Base-by-base conservation (phyloP, 2,888 invertebrate genomes). In the Atrina japonica region DNA sequence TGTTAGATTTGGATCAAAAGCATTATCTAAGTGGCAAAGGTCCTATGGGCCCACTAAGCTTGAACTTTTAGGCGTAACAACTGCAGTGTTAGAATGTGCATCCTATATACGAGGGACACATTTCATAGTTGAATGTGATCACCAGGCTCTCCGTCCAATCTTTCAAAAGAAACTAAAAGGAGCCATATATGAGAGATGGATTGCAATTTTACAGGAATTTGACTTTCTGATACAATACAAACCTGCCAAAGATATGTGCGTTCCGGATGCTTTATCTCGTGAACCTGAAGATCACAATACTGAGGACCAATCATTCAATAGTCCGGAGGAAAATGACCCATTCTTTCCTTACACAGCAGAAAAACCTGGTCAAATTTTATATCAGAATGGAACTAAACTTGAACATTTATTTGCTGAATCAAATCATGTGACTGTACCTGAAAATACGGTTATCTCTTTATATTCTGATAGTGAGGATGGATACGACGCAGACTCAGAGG, bases 111-210 rank as follows among this genome's bases (percentile, higher is more conserved):
- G 66, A 27, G 58, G 66, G 14, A 47, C 47, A 11, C 53, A 68
- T 21, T 64, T 72, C 49, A 49, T 56, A n/a, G 72, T 67, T 5
- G 67, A 67, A 45, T 72, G 72, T 56, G 72, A 72, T 18, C 64
- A 72, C 29, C 59, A 72, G 47, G 56, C 56, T 40, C 47, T 64
- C 7, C 47, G 47, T 25, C 64, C 58, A 2, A 40, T 64, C n/a
- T 70, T 52, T 27, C 69, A 70, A 43, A 70, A 70, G 58, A 59
- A 70, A 53, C 52, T 70, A 0, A 64, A 55, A 41, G 69, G 69
- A 29, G 58, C 63, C 60, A 60, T 61, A 18, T 67, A 61, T 43
- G 68, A 68, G 30, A 18, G 68, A 27, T 68, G 68, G 68, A 18
- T 69, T 18, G 55, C 68, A 7, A 45, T 68, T n/a, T 43, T 68